Evolutionary conservation across 2,113 vertebrate genomes (phyloP).

Genomic region (Hymenochirus boettgeri): DNA sequence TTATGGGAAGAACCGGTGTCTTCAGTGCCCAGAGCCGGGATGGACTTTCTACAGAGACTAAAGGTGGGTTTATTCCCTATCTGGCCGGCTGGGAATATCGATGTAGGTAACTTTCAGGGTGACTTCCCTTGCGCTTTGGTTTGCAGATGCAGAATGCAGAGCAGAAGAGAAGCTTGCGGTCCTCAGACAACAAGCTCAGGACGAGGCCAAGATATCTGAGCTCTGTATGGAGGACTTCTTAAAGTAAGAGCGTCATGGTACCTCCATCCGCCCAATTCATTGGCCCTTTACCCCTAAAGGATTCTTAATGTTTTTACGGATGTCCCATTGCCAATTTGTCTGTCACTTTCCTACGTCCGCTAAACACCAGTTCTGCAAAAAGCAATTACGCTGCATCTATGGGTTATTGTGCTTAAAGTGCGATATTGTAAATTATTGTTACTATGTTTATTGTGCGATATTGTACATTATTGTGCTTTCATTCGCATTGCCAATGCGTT

Average conservation of each 20-base stretch:
- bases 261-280: not conserved
- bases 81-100: not conserved
- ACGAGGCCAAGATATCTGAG: constrained; percentile 50
- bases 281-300: too few relatives aligned
- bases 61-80: not conserved
- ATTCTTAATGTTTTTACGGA: too few relatives aligned
- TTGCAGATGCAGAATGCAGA: constrained; percentile 15
- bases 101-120: not conserved
- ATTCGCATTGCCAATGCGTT: too few relatives aligned
- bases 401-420: too few relatives aligned
- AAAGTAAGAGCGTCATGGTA: constrained; percentile 8
- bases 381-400: too few relatives aligned
- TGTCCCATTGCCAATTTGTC: too few relatives aligned
- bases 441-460: too few relatives aligned
- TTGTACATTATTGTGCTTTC: too few relatives aligned
- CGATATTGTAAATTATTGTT: too few relatives aligned
- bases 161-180: constrained; percentile 42
- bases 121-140: not conserved
- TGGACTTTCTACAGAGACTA: not conserved
- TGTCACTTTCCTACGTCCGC: too few relatives aligned
- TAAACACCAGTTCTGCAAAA: too few relatives aligned
- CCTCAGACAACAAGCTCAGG: constrained; percentile 45
- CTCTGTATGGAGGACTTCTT: constrained; percentile 44
- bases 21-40: not conserved
- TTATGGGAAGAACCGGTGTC: not conserved